A percentile compares a stretch with the other conserved stretches of the same genome.
These are phyloP conservation scores for Drosophila nikananu DNA, from an alignment of 1,140 invertebrate genomes.

Conservation along the genomic window DNA sequence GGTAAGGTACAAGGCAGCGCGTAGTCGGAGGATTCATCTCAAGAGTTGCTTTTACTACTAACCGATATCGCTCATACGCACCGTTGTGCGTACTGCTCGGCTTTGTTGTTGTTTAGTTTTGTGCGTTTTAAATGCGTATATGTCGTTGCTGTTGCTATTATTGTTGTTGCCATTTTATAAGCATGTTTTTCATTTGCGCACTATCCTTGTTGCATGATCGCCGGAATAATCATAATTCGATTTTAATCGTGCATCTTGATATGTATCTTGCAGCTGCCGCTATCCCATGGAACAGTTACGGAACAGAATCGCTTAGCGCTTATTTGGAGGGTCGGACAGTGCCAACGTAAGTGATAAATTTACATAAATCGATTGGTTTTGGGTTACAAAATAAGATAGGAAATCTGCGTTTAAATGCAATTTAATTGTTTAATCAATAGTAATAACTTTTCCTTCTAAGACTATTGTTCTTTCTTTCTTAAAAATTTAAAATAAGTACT, in stretches of 20 bases:
- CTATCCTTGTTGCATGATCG: slow-evolving; percentile 38
- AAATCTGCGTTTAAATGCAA: too few species aligned
- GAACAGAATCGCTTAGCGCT: slow-evolving; percentile 77
- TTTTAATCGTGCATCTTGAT: not conserved
- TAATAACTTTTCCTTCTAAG: too few species aligned
- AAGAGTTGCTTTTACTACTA: slow-evolving; percentile 44
- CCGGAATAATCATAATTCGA: slow-evolving; percentile 6
- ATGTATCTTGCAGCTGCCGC: slow-evolving; percentile 71
- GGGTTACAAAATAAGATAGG: too few species aligned
- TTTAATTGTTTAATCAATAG: too few species aligned
- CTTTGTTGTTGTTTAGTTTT: slow-evolving; percentile 29
- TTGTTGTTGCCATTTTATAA: slow-evolving; percentile 26
- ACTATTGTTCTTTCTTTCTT: too few species aligned
- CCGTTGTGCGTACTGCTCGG: slow-evolving; percentile 59
- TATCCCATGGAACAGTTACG: slow-evolving; percentile 80
- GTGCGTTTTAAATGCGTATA: slow-evolving; percentile 14
- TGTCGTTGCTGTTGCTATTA: slow-evolving; percentile 30
- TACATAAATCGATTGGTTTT: not conserved
- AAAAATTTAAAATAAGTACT: too few species aligned
- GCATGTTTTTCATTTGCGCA: slow-evolving; percentile 34
- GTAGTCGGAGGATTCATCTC: slow-evolving; percentile 2
- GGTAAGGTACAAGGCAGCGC: slow-evolving; percentile 52
- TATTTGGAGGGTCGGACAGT: slow-evolving; percentile 71
- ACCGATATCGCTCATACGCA: slow-evolving; percentile 72
- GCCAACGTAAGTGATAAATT: slow-evolving; percentile 73